Evolutionary conservation across 92 coral and sea anemone genomes (phyloP).

Genomic region (Metridium senile): DNA sequence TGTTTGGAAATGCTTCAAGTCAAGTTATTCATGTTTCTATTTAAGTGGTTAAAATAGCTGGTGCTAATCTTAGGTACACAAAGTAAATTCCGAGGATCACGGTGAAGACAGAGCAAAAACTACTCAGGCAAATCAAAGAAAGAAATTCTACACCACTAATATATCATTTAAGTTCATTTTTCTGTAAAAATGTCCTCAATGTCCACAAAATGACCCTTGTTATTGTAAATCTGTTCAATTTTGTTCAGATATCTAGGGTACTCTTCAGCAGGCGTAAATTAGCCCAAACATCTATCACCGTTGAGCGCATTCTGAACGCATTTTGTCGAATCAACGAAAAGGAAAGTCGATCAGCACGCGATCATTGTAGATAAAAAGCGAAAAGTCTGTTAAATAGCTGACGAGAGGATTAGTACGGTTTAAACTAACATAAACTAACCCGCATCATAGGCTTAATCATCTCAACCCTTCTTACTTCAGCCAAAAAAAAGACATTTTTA

Average conservation of each 20-base stretch:
- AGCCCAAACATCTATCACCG: slow-evolving; percentile 32
- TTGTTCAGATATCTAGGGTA: slow-evolving; percentile 27
- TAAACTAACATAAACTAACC: slow-evolving; percentile 27
- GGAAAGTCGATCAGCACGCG: slow-evolving; percentile 45
- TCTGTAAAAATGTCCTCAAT: not conserved
- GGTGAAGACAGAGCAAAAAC: not conserved
- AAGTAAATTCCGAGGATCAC: slow-evolving; percentile 6
- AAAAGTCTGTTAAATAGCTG: slow-evolving; percentile 45
- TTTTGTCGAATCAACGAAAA: slow-evolving; percentile 30
- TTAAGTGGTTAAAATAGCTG: slow-evolving; percentile 28
- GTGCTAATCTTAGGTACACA: slow-evolving; percentile 30
- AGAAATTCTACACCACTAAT: too few relatives aligned
- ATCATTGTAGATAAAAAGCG: slow-evolving; percentile 37
- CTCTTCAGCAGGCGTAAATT: slow-evolving; percentile 33
- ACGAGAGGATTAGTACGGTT: slow-evolving; percentile 46
- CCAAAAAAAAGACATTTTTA: not conserved
- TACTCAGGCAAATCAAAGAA: too few relatives aligned
- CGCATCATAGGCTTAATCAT: slow-evolving; percentile 23
- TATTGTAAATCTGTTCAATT: slow-evolving; percentile 11
- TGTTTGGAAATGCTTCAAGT: slow-evolving; percentile 18
- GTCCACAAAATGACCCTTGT: not conserved
- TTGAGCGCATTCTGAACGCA: slow-evolving; percentile 15
- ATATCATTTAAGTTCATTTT: too few relatives aligned
- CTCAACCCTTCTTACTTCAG: not conserved
- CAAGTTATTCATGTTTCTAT: slow-evolving; percentile 12